Evolutionary conservation across 2,797 vertebrate species (phyloP).

Genomic region (Hoplostethus mediterraneus): DNA sequence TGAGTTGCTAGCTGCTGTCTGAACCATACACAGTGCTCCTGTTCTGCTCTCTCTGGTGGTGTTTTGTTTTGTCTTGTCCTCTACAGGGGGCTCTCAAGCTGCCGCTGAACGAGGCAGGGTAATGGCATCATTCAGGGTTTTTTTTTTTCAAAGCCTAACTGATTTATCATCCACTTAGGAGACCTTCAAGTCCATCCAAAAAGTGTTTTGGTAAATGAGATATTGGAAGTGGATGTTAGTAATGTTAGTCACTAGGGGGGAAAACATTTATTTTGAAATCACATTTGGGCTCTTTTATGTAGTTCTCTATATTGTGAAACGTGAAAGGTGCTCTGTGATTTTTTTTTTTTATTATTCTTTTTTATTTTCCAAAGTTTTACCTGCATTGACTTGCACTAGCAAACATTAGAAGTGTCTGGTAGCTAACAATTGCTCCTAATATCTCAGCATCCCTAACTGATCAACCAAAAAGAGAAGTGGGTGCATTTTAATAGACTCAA

Average conservation of each 20-base stretch:
- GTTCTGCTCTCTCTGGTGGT: constrained; percentile 26
- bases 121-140: no score
- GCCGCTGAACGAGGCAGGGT: background rate
- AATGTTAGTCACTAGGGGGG: background rate
- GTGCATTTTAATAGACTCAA: constrained; percentile 18
- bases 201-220: constrained; percentile 4
- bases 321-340: background rate
- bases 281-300: no score
- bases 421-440: background rate
- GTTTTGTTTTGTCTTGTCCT: constrained; percentile 25
- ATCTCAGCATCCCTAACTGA: background rate
- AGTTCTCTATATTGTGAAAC: background rate
- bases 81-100: constrained; percentile 3
- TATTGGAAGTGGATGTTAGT: background rate
- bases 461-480: constrained; percentile 2
- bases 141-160: background rate
- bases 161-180: background rate
- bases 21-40: constrained; percentile 53
- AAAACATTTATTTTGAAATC: no score
- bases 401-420: background rate
- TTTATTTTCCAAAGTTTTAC: no score
- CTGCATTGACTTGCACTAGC: constrained; percentile 1
- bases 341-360: no score
- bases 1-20: constrained; percentile 55
- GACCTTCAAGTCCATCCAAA: background rate